These are phyloP conservation scores for Pteruthius melanotis DNA, from an alignment of 2,113 vertebrate genomes.

Conservation along the genomic window DNA sequence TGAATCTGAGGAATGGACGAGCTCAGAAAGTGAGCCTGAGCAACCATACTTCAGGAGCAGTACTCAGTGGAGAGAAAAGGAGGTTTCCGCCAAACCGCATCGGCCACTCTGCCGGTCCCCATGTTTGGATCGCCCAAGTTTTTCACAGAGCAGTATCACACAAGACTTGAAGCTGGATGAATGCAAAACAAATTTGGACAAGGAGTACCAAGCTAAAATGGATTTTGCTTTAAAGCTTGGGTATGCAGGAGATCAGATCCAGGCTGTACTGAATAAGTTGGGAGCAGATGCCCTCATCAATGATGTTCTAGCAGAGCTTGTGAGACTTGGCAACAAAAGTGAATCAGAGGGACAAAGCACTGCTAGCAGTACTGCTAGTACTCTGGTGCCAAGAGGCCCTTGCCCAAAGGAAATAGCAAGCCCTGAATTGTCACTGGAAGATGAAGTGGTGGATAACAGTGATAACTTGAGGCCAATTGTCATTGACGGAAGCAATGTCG, in stretches of 20 bases:
- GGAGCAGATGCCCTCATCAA: slow-evolving; percentile 93
- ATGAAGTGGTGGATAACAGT: slow-evolving; percentile 84
- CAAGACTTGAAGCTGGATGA: slow-evolving; percentile 81
- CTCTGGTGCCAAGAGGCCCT: slow-evolving; percentile 71
- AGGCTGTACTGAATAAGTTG: slow-evolving; percentile 90
- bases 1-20: slow-evolving; percentile 88
- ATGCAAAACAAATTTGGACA: slow-evolving; percentile 69
- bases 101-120: slow-evolving; percentile 95
- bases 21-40: slow-evolving; percentile 90
- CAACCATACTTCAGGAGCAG: slow-evolving; percentile 62
- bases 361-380: slow-evolving; percentile 44
- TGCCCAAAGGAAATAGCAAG: slow-evolving; percentile 84
- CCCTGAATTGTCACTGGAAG: slow-evolving; percentile 90
- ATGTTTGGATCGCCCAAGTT: slow-evolving; percentile 92
- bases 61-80: slow-evolving; percentile 75
- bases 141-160: slow-evolving; percentile 93
- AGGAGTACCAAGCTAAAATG: slow-evolving; percentile 94
- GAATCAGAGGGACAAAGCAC: slow-evolving; percentile 83
- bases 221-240: slow-evolving; percentile 97
- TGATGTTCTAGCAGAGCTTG: slow-evolving; percentile 92
- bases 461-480: slow-evolving; percentile 95
- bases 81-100: slow-evolving; percentile 83
- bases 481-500: slow-evolving; percentile 96
- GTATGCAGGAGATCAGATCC: slow-evolving; percentile 93
- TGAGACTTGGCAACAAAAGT: slow-evolving; percentile 92